These are phyloP conservation scores for Apodemia duryi DNA, from an alignment of 2,888 invertebrate species.

Conservation along the genomic window DNA sequence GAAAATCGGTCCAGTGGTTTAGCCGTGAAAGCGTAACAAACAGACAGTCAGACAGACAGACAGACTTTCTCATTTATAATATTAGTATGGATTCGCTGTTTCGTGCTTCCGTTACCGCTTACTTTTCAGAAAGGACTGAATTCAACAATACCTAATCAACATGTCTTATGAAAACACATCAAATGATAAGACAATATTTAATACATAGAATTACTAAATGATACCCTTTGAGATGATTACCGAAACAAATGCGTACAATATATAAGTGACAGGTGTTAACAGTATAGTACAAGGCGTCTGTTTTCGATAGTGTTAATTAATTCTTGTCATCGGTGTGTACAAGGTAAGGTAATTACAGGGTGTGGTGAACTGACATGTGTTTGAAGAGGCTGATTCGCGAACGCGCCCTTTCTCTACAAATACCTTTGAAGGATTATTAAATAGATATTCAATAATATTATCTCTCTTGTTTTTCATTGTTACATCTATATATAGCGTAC, in stretches of 20 bases:
- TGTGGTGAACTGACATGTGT: conserved; percentile 50
- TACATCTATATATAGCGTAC: neutral
- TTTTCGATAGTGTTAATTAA: conserved; percentile 61
- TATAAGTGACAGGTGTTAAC: conserved; percentile 28
- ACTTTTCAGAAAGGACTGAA: neutral
- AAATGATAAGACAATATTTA: neutral
- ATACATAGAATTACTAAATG: neutral
- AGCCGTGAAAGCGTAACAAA: too few relatives aligned
- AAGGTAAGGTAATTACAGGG: conserved; percentile 53
- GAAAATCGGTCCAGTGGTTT: too few relatives aligned
- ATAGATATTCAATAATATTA: conserved; percentile 19
- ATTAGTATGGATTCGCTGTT: neutral
- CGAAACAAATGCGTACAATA: conserved; percentile 20
- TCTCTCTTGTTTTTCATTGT: conserved; percentile 8
- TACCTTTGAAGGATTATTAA: conserved; percentile 33
- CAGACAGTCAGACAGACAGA: too few relatives aligned
- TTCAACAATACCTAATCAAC: neutral
- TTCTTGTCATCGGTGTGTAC: conserved; percentile 51
- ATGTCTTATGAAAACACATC: neutral
- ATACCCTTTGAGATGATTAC: conserved; percentile 19
- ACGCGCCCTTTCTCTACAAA: conserved; percentile 25
- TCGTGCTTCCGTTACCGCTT: neutral
- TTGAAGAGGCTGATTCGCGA: conserved; percentile 32
- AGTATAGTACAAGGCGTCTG: conserved; percentile 35
- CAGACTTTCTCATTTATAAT: too few relatives aligned